phyloP scores from a whole-genome alignment of 2,888 invertebrate species.

The Timema cristinae region DNA sequence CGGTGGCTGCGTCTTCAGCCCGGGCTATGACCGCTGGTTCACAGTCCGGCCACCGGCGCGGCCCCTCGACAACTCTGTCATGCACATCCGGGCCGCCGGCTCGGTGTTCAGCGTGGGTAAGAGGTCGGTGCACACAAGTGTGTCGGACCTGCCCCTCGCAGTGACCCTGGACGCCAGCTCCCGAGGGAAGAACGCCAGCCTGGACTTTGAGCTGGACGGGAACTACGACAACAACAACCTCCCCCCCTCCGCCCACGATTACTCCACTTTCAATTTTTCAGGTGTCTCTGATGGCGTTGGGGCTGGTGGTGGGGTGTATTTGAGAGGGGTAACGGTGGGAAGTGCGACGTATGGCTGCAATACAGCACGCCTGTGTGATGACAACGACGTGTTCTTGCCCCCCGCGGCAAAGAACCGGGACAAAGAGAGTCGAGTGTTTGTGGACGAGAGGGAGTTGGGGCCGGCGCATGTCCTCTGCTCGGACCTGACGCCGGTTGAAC shows the following conservation, averaged over 20 bases:
- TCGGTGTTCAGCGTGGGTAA: constrained; percentile 40
- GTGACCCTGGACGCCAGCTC: constrained; percentile 15
- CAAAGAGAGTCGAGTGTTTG: no score
- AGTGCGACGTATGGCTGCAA: no score
- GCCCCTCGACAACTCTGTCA: constrained; percentile 42
- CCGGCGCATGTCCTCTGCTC: constrained; percentile 13
- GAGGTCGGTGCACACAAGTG: constrained; percentile 30
- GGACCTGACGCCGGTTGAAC: constrained; percentile 15
- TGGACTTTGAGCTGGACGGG: constrained; percentile 9
- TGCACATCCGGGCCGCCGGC: constrained; percentile 43
- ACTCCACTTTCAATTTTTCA: no score
- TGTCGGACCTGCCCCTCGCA: constrained; percentile 25
- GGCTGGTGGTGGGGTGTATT: no score
- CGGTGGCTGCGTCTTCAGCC: constrained; percentile 42
- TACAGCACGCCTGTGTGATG: no score
- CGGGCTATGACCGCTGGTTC: constrained; percentile 41
- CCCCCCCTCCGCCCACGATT: no score
- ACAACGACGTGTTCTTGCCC: no score
- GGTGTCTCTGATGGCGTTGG: no score
- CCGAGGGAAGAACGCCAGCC: constrained; percentile 2
- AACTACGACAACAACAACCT: not conserved
- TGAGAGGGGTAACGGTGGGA: no score
- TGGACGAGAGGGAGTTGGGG: not conserved
- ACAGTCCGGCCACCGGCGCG: constrained; percentile 38
- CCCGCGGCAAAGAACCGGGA: no score